Evolutionary conservation across 1,140 invertebrate species (phyloP).

Genomic region (Cherax quadricarinatus): DNA sequence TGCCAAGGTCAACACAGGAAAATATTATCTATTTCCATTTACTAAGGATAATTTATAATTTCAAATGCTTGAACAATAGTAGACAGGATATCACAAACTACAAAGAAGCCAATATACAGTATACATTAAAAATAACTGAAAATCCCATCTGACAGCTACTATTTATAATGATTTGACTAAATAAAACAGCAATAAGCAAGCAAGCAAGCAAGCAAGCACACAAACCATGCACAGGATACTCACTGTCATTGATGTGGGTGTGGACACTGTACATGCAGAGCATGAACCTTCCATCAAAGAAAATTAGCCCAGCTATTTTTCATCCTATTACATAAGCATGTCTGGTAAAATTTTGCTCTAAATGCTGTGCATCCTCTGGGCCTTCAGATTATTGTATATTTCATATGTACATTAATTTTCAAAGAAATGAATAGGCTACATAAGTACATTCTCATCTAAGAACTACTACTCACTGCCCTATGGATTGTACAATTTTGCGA

Average conservation of each 20-base stretch:
- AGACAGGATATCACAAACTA: no score
- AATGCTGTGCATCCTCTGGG: no score
- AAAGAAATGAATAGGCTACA: neutral
- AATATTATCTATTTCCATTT: no score
- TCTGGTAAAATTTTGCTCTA: no score
- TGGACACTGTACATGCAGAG: neutral
- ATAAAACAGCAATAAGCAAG: neutral
- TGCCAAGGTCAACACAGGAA: no score
- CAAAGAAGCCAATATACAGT: no score
- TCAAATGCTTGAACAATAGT: no score
- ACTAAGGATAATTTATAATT: no score
- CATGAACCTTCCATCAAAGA: neutral
- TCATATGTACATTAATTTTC: no score
- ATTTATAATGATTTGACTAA: neutral
- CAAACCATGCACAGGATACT: neutral
- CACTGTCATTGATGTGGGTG: constrained; percentile 7
- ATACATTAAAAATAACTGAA: neutral
- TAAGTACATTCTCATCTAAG: neutral
- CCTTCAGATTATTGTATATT: no score
- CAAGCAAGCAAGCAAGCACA: neutral
- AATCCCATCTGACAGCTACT: neutral
- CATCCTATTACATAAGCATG: no score
- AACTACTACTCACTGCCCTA: neutral
- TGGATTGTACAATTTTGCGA: no score
- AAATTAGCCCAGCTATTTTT: neutral